Percentiles rank a stretch among this genome's conserved stretches.
phyloP scores from a whole-genome alignment of 2,797 vertebrate genomes.

The Sylvia borin region DNA sequence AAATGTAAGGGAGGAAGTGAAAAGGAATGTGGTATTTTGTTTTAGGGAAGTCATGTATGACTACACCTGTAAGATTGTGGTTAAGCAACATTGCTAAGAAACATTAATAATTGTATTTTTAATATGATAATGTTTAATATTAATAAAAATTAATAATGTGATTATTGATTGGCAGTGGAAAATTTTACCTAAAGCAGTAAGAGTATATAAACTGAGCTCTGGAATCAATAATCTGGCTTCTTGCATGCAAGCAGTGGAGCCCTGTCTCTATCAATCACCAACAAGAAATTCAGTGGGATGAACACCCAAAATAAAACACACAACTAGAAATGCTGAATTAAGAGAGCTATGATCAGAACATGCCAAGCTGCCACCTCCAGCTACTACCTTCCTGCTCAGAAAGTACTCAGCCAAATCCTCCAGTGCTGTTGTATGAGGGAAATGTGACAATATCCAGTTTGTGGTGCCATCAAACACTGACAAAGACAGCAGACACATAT shows the following conservation, averaged over 20 bases:
- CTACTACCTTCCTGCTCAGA: background rate
- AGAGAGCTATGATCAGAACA: background rate
- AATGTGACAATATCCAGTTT: background rate
- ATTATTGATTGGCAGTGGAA: background rate
- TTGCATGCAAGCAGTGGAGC: background rate
- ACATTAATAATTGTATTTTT: background rate
- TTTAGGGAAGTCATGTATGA: background rate
- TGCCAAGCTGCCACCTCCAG: background rate
- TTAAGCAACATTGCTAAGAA: background rate
- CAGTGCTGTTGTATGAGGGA: background rate
- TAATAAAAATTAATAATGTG: background rate
- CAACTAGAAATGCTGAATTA: background rate
- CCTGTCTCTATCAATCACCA: background rate
- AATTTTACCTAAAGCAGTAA: background rate
- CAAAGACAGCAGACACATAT: rapidly evolving
- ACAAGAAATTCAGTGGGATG: background rate
- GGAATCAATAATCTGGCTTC: background rate
- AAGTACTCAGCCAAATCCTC: background rate
- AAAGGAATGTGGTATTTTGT: background rate
- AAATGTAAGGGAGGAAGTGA: background rate
- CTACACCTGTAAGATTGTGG: background rate
- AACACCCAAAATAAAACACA: background rate
- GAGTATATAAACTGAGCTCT: background rate
- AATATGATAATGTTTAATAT: too few relatives aligned
- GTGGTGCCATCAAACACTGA: background rate